Conservation (phyloP, 1,140 invertebrate species). For the Pentalonia nigronervosa region DNA sequence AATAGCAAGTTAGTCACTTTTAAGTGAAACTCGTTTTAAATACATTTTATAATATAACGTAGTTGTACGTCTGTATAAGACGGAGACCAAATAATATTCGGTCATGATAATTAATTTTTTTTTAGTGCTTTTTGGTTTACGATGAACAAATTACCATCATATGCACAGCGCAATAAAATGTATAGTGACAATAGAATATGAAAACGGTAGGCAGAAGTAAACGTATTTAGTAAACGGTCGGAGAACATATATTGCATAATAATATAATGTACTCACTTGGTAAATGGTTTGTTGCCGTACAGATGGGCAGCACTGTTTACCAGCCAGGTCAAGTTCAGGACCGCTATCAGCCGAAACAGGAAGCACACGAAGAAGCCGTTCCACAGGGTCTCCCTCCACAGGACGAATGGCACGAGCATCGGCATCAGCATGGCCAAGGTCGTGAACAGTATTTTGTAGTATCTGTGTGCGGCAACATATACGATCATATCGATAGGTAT, state of each 20-base stretch:
- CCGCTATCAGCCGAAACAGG: slow-evolving; percentile 66
- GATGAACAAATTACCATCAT: too few species aligned
- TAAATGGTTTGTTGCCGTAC: slow-evolving; percentile 73
- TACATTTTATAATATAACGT: too few species aligned
- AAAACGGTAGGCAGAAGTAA: too few species aligned
- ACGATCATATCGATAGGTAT: background rate
- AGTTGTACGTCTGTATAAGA: too few species aligned
- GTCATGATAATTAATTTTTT: too few species aligned
- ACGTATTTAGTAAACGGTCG: background rate
- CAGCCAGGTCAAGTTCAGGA: slow-evolving; percentile 74
- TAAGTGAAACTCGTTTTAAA: too few species aligned
- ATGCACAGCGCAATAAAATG: too few species aligned
- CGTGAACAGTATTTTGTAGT: slow-evolving; percentile 74
- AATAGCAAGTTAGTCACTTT: too few species aligned
- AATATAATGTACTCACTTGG: slow-evolving; percentile 66
- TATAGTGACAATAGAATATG: too few species aligned
- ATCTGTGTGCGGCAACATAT: slow-evolving; percentile 65
- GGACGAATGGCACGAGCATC: slow-evolving; percentile 67
- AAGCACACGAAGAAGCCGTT: slow-evolving; percentile 60
- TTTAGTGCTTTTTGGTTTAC: too few species aligned
- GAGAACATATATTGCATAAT: too few species aligned
- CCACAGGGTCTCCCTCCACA: slow-evolving; percentile 68
- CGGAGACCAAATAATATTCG: too few species aligned
- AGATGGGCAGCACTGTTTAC: slow-evolving; percentile 78
- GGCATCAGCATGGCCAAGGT: slow-evolving; percentile 73